Evolutionary conservation across 92 coral and sea anemone species (phyloP).

Genomic region (Umimayanthus kanabou): DNA sequence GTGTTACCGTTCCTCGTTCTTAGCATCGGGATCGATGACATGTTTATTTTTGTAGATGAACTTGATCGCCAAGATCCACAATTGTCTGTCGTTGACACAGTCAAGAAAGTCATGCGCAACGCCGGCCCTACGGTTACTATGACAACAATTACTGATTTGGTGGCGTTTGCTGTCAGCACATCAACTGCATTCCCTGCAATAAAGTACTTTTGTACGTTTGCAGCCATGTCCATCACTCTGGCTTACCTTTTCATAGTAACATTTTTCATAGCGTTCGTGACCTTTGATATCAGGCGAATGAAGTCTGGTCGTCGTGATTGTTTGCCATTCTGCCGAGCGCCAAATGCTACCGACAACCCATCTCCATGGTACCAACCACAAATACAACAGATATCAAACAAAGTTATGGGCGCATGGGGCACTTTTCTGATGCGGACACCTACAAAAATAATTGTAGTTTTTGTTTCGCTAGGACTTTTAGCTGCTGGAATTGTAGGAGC

Average conservation of each 20-base stretch:
- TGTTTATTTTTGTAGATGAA: conserved; percentile 46
- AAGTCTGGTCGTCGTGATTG: conserved; percentile 78
- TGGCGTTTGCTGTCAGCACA: not conserved
- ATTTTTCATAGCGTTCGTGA: conserved; percentile 74
- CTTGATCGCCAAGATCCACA: conserved; percentile 14
- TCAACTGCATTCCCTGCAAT: not conserved
- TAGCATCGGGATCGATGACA: conserved; percentile 51
- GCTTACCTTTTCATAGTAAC: conserved; percentile 75
- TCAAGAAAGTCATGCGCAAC: not conserved
- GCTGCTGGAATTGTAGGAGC: conserved; percentile 67
- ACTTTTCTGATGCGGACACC: not conserved
- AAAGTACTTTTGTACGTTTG: too few species aligned
- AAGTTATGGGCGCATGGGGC: conserved; percentile 47
- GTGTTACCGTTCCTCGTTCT: conserved; percentile 61
- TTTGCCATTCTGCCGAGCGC: conserved; percentile 44
- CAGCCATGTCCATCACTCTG: not conserved
- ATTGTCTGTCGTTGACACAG: conserved; percentile 21
- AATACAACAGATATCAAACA: conserved; percentile 48
- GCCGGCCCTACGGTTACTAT: not conserved
- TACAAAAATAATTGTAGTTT: not conserved
- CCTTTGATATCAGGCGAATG: conserved; percentile 76
- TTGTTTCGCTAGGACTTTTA: too few species aligned
- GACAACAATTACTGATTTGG: not conserved
- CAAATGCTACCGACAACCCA: too few species aligned
- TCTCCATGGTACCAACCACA: too few species aligned